Evolutionary conservation across 2,797 vertebrate species (phyloP), one percentile per base, ranked within the genome.

Genomic region (Phoebastria nigripes): DNA sequence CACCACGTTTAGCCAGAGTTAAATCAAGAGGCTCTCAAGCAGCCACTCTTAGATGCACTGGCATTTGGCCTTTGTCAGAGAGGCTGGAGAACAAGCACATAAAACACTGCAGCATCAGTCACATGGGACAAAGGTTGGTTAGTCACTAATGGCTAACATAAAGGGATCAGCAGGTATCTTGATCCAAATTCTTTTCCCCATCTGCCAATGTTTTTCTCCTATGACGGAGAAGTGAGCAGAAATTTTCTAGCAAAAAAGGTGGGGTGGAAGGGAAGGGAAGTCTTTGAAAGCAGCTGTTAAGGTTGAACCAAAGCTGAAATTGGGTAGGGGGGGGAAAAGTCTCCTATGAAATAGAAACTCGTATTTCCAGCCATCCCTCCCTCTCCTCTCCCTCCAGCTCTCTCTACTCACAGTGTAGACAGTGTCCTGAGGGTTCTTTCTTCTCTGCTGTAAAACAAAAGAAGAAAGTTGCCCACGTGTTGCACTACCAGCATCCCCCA

Each of bases 381-480:
- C 49, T 35, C 41, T n/a, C 18, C 44, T 52, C 51, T 20, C n/a
- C 29, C 6, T 66, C 47, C 46, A 18, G 26, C 5, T 13, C 51
- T 42, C 25, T 52, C 10, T 88, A 98, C 98, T 98, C 95, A 98
- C 98, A 2, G 97, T 97, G 91, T 98, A 98, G 74, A 98, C 67
- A 2, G 89, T 94, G 29, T 98, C 98, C 22, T 98, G 97, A 8
- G 97, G 94, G 31, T 96, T 96, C 87, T 89, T 98, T 87, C 94
- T 97, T 85, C 97, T 97, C 93, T 98, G 98, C 95, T 94, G 93
- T 67, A 94, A 96, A 87, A 94, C 74, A 77, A 89, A 77, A 82
- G 12, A 28, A 26, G 55, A 61, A 55, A 71, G 63, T 62, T 95
- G 28, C 19, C 9, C 12, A 33, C 0, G 0, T 4, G 25, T 39